Evolutionary conservation across 2,888 invertebrate genomes (phyloP), one percentile per base, ranked within the genome.

Genomic region (Drosophila birchii): DNA sequence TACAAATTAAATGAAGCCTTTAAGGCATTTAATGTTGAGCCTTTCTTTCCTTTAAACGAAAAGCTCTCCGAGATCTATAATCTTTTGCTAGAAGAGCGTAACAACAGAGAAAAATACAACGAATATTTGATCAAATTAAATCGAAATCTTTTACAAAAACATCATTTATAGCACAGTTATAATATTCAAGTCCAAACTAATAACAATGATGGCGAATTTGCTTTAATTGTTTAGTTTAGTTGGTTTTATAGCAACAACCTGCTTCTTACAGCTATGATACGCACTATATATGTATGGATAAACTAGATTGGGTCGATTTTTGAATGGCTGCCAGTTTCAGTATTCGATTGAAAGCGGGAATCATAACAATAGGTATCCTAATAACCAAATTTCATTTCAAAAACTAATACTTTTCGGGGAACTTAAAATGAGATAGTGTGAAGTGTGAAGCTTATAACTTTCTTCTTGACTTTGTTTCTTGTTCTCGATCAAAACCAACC

Each of bases 201-300:
- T 36, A 20, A 18, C 20, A 36, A 20, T 23, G 29, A 58, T 58
- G 47, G 39, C 32, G 11, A 14, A 23, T 23, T 23, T 1, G 1
- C 11, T 59, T 60, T 29, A 51, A 51, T 20, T 36, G 16, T n/a
- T n/a, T n/a, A 47, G 7, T n/a, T n/a, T n/a, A n/a, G n/a, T n/a
- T n/a, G 34, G 34, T 55, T 47, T 18, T 20, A n/a, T 44, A 43
- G 39, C 55, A 49, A 49, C 41, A 36, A 49, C 16, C 18, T 62
- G 3, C 20, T 41, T 36, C 57, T 68, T 68, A 68, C 41, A 57
- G 57, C 49, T 57, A 68, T 68, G 68, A 38, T 36, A 56, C 68
- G 68, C 68, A 67, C 67, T 67, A 49, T 47, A 58, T 16, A 29
- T 36, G 29, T 6, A 26, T 26, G 45, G 23, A 6, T 32, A 29